phyloP scores from a whole-genome alignment of 2,888 invertebrate genomes.

The Nineta flava region DNA sequence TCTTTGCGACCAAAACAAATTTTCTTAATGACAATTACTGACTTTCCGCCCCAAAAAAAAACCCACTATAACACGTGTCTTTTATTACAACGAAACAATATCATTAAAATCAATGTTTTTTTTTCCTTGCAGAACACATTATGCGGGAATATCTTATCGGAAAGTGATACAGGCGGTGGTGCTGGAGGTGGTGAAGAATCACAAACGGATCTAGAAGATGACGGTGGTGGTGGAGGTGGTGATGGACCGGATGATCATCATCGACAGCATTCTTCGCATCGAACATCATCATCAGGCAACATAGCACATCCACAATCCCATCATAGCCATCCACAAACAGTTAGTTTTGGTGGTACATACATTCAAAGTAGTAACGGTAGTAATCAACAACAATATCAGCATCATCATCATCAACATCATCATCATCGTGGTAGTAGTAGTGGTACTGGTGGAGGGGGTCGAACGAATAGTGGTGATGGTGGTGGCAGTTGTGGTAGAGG shows the following conservation, averaged over 20 bases:
- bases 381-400: background rate
- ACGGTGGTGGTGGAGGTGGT: constrained; percentile 9
- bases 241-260: constrained; percentile 23
- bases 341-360: background rate
- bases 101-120: background rate
- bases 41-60: too few relatives aligned
- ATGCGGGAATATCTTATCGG: background rate
- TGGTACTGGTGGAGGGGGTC: constrained; percentile 15
- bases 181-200: background rate
- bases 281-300: background rate
- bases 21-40: too few relatives aligned
- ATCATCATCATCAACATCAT: background rate
- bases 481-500: constrained; percentile 11
- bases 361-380: background rate
- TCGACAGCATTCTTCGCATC: constrained; percentile 20
- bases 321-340: background rate
- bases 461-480: background rate
- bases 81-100: background rate
- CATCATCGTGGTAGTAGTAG: too few relatives aligned
- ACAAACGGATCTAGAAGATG: constrained; percentile 3
- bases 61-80: too few relatives aligned
- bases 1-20: too few relatives aligned
- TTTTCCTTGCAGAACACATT: background rate
- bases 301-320: background rate
- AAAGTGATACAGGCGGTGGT: constrained; percentile 6